A percentile compares a stretch with the other conserved stretches of the same genome.
phyloP scores from a whole-genome alignment of 2,888 invertebrate genomes.

The Macrosiphum euphorbiae region DNA sequence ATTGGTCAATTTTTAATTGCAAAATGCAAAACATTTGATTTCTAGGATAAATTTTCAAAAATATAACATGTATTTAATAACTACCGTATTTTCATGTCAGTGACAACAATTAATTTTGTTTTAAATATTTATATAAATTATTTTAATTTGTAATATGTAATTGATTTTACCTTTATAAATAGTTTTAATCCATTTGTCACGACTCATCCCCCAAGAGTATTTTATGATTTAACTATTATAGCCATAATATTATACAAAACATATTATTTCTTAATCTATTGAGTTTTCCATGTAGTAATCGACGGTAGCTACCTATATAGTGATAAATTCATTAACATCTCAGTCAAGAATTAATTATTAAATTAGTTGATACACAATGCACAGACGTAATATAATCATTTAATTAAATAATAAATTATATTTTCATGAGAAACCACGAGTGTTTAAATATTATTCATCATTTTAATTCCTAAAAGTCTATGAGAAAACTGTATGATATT shows the following conservation, averaged over 20 bases:
- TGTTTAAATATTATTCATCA: neutral
- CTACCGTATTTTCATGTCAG: neutral
- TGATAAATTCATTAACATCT: neutral
- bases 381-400: neutral
- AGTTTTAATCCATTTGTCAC: neutral
- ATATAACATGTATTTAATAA: too few species aligned
- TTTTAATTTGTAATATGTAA: neutral
- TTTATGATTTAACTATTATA: neutral
- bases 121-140: neutral
- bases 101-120: neutral
- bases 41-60: neutral
- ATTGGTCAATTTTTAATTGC: neutral
- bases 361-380: too few species aligned
- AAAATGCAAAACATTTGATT: neutral
- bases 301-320: neutral
- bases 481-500: neutral
- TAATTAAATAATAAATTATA: neutral
- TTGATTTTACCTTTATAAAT: neutral
- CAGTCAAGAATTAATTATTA: too few species aligned
- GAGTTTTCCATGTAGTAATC: neutral
- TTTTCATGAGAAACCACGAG: neutral
- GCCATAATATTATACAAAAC: neutral
- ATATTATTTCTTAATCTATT: neutral
- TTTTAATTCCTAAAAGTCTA: neutral
- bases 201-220: too few species aligned